phyloP scores from a whole-genome alignment of 2,888 invertebrate genomes.

The Aporophyla lueneburgensis region DNA sequence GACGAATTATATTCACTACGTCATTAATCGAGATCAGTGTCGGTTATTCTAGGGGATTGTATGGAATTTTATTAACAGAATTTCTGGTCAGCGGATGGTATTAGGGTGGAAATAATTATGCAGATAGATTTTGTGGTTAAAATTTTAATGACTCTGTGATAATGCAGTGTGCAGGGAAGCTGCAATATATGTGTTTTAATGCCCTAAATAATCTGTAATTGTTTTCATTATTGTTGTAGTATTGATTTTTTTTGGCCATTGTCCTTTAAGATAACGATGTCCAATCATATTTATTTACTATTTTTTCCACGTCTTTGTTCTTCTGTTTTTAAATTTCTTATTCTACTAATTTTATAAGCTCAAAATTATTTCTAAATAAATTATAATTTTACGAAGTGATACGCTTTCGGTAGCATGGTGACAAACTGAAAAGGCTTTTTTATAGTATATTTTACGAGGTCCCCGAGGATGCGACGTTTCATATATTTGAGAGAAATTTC shows the following conservation, averaged over 20 bases:
- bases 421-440: slow-evolving; percentile 84
- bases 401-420: slow-evolving; percentile 64
- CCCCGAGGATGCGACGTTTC: slow-evolving; percentile 70
- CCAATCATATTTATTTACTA: too few relatives aligned
- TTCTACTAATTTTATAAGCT: background rate
- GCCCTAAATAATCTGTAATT: background rate
- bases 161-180: slow-evolving; percentile 4
- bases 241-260: background rate
- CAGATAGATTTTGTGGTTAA: slow-evolving; percentile 50
- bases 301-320: too few relatives aligned
- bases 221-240: background rate
- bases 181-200: background rate
- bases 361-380: slow-evolving; percentile 23
- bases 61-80: slow-evolving; percentile 83
- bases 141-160: slow-evolving; percentile 42
- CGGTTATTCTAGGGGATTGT: slow-evolving; percentile 83
- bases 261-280: background rate
- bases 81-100: slow-evolving; percentile 72
- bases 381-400: slow-evolving; percentile 60
- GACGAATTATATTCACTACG: slow-evolving; percentile 87
- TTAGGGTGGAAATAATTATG: slow-evolving; percentile 69
- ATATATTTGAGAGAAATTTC: slow-evolving; percentile 70
- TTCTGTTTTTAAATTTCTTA: background rate
- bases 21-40: slow-evolving; percentile 86
- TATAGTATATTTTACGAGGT: slow-evolving; percentile 83